A percentile compares a stretch with the other conserved stretches of the same genome.
Evolutionary conservation across 2,797 vertebrate genomes (phyloP).

Genomic region (Parauchenoglanis ngamensis): DNA sequence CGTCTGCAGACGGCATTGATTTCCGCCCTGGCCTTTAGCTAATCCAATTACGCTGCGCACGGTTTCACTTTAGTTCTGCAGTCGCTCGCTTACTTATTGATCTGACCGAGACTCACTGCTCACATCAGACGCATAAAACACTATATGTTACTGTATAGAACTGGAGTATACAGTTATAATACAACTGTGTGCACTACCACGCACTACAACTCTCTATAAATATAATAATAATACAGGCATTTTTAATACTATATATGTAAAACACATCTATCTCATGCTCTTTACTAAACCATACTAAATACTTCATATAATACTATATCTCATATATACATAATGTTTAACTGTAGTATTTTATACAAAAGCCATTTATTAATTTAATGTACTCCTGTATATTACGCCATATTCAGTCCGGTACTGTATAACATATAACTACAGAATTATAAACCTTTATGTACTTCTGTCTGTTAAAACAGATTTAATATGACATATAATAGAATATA

Average conservation of each 20-base stretch:
- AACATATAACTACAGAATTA: too few species aligned
- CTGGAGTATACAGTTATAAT: neutral
- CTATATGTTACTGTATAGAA: neutral
- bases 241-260: neutral
- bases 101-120: constrained; percentile 69
- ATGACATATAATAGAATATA: too few species aligned
- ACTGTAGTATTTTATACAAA: too few species aligned
- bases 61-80: constrained; percentile 74
- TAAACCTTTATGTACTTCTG: too few species aligned
- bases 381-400: too few species aligned
- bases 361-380: too few species aligned
- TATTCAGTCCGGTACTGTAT: neutral
- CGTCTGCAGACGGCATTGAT: constrained; percentile 75
- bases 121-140: constrained; percentile 42
- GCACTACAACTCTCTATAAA: neutral
- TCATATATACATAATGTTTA: neutral
- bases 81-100: constrained; percentile 70
- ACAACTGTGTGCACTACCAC: too few species aligned
- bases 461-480: too few species aligned
- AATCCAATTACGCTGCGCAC: constrained; percentile 74
- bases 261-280: neutral
- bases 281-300: neutral
- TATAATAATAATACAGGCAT: neutral
- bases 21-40: constrained; percentile 77
- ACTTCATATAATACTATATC: neutral